Percentiles rank a stretch among this genome's conserved stretches.
These are phyloP conservation scores for Chiroxiphia lanceolata DNA, from an alignment of 2,797 vertebrate species.

Conservation along the genomic window DNA sequence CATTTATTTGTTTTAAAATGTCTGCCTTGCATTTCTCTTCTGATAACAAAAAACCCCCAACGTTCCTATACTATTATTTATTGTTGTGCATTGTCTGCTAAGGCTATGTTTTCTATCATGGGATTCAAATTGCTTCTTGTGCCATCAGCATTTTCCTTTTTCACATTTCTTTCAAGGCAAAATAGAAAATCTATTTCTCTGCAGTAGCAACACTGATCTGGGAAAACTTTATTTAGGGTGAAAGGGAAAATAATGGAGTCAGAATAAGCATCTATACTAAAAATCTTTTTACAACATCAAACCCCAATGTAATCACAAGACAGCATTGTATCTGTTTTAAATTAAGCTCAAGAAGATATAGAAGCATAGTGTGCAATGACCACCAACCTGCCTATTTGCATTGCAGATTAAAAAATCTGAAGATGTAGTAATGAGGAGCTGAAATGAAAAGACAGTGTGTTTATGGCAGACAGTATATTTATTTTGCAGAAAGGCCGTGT, in stretches of 20 bases:
- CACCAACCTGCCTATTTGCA: slow-evolving; percentile 48
- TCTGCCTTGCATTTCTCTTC: slow-evolving; percentile 52
- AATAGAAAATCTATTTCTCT: slow-evolving; percentile 72
- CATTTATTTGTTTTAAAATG: slow-evolving; percentile 65
- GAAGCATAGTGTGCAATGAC: not conserved
- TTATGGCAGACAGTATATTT: slow-evolving; percentile 39
- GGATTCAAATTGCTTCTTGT: slow-evolving; percentile 73
- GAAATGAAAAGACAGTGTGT: not conserved
- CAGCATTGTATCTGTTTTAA: slow-evolving; percentile 36
- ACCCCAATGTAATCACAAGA: slow-evolving; percentile 34
- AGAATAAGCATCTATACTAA: slow-evolving; percentile 59
- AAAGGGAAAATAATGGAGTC: slow-evolving; percentile 65
- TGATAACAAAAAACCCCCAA: not conserved
- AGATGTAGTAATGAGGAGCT: slow-evolving; percentile 42
- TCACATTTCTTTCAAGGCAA: slow-evolving; percentile 72
- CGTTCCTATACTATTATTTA: slow-evolving; percentile 57
- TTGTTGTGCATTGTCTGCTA: slow-evolving; percentile 53
- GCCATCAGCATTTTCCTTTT: slow-evolving; percentile 66
- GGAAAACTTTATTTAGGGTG: slow-evolving; percentile 74
- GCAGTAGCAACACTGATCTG: slow-evolving; percentile 34
- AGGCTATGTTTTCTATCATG: slow-evolving; percentile 69
- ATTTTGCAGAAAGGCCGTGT: slow-evolving; percentile 41
- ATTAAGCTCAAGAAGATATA: slow-evolving; percentile 11
- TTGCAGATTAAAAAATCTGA: slow-evolving; percentile 42
- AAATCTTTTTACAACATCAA: slow-evolving; percentile 68